Percentiles rank a stretch among this genome's conserved stretches.
Evolutionary conservation across 2,797 vertebrate species (phyloP).

Genomic region (Lutjanus campechanus): DNA sequence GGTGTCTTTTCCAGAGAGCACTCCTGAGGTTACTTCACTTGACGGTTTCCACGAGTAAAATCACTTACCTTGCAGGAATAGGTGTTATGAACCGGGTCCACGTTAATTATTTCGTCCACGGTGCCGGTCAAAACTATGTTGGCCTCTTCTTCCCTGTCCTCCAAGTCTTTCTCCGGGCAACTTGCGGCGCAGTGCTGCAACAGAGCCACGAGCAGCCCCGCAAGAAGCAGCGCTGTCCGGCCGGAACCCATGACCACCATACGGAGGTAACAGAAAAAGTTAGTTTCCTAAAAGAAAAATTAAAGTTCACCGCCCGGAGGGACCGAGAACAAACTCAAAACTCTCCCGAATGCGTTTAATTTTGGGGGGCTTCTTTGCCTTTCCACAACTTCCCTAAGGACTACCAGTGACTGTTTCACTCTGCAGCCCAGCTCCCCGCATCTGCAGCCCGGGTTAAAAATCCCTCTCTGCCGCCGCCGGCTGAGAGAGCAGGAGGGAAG

Average conservation of each 20-base stretch:
- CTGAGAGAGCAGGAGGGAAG: slow-evolving; percentile 76
- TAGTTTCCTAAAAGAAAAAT: slow-evolving; percentile 52
- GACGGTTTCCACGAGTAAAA: not conserved
- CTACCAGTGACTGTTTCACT: slow-evolving; percentile 61
- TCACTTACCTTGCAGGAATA: slow-evolving; percentile 97
- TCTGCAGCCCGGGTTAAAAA: slow-evolving; percentile 77
- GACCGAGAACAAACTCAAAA: slow-evolving; percentile 54
- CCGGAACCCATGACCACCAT: slow-evolving; percentile 82
- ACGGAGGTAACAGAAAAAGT: slow-evolving; percentile 57
- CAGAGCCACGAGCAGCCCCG: slow-evolving; percentile 77
- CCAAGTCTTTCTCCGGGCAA: slow-evolving; percentile 93
- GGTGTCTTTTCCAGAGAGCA: slow-evolving; percentile 53
- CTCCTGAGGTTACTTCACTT: slow-evolving; percentile 3
- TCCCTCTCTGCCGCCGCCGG: slow-evolving; percentile 82
- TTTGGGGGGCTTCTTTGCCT: slow-evolving; percentile 31
- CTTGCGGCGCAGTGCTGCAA: slow-evolving; percentile 80
- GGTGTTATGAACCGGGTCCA: slow-evolving; percentile 96
- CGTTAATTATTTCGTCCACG: slow-evolving; percentile 97
- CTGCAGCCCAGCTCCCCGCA: slow-evolving; percentile 72
- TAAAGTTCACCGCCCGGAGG: slow-evolving; percentile 11
- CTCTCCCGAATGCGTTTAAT: slow-evolving; percentile 28
- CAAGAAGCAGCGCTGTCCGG: slow-evolving; percentile 77
- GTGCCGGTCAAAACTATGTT: slow-evolving; percentile 97
- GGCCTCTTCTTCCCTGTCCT: slow-evolving; percentile 94
- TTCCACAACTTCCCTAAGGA: slow-evolving; percentile 71